These are phyloP conservation scores for Geophilus truncorum DNA, from an alignment of 2,888 invertebrate species.

Conservation along the genomic window DNA sequence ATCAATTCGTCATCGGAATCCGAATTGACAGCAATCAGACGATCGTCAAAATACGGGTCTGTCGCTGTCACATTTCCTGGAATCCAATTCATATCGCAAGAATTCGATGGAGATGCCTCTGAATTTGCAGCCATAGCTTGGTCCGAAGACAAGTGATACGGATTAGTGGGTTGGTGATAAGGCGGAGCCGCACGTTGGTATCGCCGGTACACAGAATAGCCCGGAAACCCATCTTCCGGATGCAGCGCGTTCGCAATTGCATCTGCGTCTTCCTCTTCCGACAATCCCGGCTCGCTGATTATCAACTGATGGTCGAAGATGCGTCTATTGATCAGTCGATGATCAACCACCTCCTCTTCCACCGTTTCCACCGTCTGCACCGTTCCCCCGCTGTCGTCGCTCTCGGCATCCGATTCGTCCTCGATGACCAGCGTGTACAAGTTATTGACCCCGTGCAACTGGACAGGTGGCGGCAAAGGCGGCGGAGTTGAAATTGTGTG, in stretches of 20 bases:
- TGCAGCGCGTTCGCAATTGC: background rate
- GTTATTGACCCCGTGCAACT: background rate
- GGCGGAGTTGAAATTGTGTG: background rate
- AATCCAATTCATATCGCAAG: background rate
- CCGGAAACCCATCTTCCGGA: background rate
- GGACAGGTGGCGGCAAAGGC: background rate
- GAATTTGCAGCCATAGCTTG: background rate
- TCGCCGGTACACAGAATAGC: background rate
- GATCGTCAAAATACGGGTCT: background rate
- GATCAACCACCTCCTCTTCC: background rate
- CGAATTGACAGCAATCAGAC: background rate
- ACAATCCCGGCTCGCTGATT: background rate
- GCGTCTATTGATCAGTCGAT: background rate
- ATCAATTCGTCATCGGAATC: background rate
- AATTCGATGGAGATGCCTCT: background rate
- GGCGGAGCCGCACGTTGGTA: background rate
- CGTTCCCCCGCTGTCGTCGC: background rate
- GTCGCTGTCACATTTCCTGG: background rate
- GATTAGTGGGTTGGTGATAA: background rate
- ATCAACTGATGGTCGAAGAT: background rate
- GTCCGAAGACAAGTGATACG: background rate
- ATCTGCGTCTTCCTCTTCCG: background rate
- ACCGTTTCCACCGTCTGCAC: background rate
- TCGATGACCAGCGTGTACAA: background rate
- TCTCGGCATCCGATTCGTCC: background rate